Evolutionary conservation across 2,113 vertebrate species (phyloP), one percentile per base, ranked within the genome.

Genomic region (Dicentrarchus labrax): DNA sequence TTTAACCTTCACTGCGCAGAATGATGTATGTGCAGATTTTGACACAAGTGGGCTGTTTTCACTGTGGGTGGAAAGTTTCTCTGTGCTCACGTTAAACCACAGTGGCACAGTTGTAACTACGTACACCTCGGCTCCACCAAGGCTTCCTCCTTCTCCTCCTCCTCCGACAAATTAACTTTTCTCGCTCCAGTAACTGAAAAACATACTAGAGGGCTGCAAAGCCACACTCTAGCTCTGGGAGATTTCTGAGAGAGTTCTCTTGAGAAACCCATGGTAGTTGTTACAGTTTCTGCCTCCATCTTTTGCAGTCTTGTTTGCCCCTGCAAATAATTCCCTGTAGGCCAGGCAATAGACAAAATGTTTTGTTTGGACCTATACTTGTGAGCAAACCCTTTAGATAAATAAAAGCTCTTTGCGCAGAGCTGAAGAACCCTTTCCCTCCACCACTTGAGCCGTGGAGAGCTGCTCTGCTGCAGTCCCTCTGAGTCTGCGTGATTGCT

Each of bases 381-480:
- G 43, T 21, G 22, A 48, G 13, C 11, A 38, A 38, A 10, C 24
- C 43, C 19, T 60, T 73, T 0, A 19, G 56, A 61, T 4, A 22
- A 4, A 43, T 13, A 30, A 79, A 43, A 45, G 4, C n/a, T 30
- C 21, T 45, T 16, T 45, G 47, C 21, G 68, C 38, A 36, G 17
- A 57, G 45, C 19, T 61, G 5, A 30, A 50, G 30, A 41, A 8
- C 12, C 17, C 43, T 53, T 11, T 45, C 9, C 17, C 36, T 30
- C 10, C 13, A 16, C 47, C 6, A 12, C 12, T 19, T 2, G 43
- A 67, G 68, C 65, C 43, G 38, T 43, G 43, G 53, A 67, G 53
- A 24, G 61, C 41, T 39, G 61, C 51, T 38, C 21, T 65, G 59
- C 74, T 72, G 59, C 50, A n/a, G 45, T 2, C 36, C 60, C 69